Base-by-base conservation (phyloP, 1,140 invertebrate genomes). In the Aphis gossypii region DNA sequence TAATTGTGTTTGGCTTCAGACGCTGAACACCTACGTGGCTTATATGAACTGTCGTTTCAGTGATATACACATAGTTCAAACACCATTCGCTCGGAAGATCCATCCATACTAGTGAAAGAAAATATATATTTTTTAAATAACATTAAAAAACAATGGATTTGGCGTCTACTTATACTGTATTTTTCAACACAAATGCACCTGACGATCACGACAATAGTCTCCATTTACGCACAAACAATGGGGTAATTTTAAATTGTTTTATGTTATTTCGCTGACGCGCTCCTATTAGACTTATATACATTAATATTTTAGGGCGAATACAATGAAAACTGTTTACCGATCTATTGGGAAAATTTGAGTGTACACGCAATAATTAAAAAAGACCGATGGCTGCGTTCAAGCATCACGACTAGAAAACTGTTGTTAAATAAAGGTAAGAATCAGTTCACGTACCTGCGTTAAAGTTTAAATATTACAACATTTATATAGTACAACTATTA, bases 351-450 rank as follows among this genome's bases (percentile, higher is more conserved):
- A 38, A 56, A 86, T 41, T 84, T 93, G 25, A 93, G 48, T 38
- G 92, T 93, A 7, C 48, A 86, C 18, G 82, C 92, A 35, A 41
- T 56, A 1, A 86, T 84, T 56, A 93, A 54, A 54, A 93, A 84
- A 86, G 92, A 93, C 38, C 46, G 92, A 2, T 93, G 92, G 92
- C 86, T 86, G 7, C 92, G 76, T 35, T 84, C 92, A 14, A 93
- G 48, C 35, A 23, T 86, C 4, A 68, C 20, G 18, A 86, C 92
- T 30, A 84, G 23, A 84, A 93, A 93, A 84, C 23, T 86, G 18
- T 86, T 93, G 35, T 25, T 93, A 14, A 93, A 93, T 38, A 93
- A 93, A 38, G 92, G 92, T 93, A 93, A 86, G 18, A 76, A n/a
- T 89, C 93, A 35, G 20, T 51, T 54, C 9, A 46, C 4, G 14